Conservation (phyloP, 2,113 vertebrate genomes). For the Phylloscopus trochiloides region DNA sequence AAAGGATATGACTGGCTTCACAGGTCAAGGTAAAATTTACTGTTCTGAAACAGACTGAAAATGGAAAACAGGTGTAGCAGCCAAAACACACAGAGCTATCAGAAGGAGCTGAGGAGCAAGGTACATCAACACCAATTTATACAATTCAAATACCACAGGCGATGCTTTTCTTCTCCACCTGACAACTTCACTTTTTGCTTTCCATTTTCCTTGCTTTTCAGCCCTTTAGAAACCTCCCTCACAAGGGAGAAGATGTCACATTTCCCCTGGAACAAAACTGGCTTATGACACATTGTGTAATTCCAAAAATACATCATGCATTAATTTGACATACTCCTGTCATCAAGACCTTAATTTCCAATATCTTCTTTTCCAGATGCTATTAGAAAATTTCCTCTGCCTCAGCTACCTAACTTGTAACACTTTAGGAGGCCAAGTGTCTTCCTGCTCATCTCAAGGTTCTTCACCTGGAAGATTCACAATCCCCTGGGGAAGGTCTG, state of each 20-base stretch:
- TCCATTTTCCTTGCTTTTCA: constrained; percentile 15
- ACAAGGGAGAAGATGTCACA: constrained; percentile 18
- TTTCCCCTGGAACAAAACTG: constrained; percentile 30
- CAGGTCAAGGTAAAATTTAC: constrained; percentile 1
- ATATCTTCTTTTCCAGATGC: not conserved
- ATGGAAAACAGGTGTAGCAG: not conserved
- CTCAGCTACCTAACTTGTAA: not conserved
- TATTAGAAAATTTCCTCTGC: not conserved
- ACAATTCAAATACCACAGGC: not conserved
- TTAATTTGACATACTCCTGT: constrained; percentile 33
- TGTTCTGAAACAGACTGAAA: not conserved
- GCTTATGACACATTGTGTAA: constrained; percentile 36
- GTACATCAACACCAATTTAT: not conserved
- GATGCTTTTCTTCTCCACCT: not conserved
- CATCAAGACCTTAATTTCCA: constrained; percentile 23
- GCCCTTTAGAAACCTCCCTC: constrained; percentile 9
- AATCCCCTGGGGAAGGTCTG: not conserved
- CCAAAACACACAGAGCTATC: not conserved
- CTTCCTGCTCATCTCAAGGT: not conserved
- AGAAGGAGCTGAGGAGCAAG: not conserved
- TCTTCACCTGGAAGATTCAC: not conserved
- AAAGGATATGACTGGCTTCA: not conserved
- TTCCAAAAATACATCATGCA: constrained; percentile 27
- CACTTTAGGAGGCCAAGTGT: not conserved
- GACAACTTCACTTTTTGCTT: constrained; percentile 27